Base-by-base conservation (phyloP, 2,888 invertebrate genomes). In the Plebejus melissa region DNA sequence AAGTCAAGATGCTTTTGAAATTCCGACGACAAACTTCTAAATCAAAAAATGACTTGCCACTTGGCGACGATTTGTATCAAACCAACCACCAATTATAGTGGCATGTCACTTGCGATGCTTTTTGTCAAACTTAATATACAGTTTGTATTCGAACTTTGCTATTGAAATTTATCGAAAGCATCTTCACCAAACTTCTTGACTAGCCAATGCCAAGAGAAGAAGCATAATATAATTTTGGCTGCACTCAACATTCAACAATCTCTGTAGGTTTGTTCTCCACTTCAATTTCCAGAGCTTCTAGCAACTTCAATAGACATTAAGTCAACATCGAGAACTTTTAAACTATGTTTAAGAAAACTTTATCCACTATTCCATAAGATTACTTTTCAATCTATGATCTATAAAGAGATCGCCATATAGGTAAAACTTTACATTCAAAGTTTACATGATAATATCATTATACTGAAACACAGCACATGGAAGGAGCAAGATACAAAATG, bases 261-360 rank as follows among this genome's bases (percentile, higher is more conserved):
- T 32, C 32, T 1, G 32, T 36, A 65, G 60, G 60, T 36, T 65
- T 65, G 65, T 65, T 65, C 65, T 36, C 65, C 65, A 65, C 65
- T 65, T 65, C 65, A 65, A 13, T 36, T 16, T 2, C 65, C 36
- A 4, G 32, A 65, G 32, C 13, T 65, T 65, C 32, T 65, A 36
- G 65, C 1, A 65, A 65, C 32, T 32, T 65, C 32, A 13, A 36
- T 65, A 13, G 65, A 65, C 65, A 32, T 65, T 65, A 32, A 32
- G 32, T 65, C 65, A 13, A 65, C 3, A 65, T 65, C 28, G 9
- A 60, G 22, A 60, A 65, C 65, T 65, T 65, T 36, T 4, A 32
- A 65, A 65, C 32, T 32, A 65, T 32, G 13, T 32, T 32, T 65
- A 65, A 65, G 28, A 32, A 32, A 13, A 13, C 50, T 65, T 13